phyloP scores from a whole-genome alignment of 2,888 invertebrate species.

The Phymatocera aterrima region DNA sequence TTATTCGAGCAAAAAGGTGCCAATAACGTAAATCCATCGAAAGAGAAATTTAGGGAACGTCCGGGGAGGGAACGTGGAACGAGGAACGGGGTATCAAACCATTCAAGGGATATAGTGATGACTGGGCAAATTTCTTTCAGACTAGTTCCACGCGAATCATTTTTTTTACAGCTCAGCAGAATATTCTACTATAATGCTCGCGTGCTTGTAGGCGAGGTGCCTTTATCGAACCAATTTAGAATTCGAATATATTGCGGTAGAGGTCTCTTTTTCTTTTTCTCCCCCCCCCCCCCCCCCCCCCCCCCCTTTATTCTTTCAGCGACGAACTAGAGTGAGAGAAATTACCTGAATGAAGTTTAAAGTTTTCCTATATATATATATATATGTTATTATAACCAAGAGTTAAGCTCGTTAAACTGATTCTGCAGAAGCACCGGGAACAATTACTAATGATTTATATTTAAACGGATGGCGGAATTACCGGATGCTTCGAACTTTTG shows the following conservation, averaged over 20 bases:
- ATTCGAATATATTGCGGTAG: not conserved
- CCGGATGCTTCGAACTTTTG: not conserved
- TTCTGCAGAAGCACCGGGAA: not conserved
- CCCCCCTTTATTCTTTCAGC: no score
- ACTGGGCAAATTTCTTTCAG: slow-evolving; percentile 8
- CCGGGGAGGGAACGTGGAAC: not conserved
- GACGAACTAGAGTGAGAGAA: not conserved
- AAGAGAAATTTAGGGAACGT: not conserved
- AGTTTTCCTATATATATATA: not conserved
- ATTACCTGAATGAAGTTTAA: not conserved
- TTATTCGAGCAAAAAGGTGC: slow-evolving; percentile 32
- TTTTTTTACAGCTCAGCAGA: not conserved
- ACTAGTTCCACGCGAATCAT: not conserved
- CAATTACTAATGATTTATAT: slow-evolving; percentile 17
- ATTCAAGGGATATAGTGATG: slow-evolving; percentile 21
- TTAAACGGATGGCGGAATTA: not conserved
- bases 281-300: no score
- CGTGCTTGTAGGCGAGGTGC: no score
- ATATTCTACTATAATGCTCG: not conserved
- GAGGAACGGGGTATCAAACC: not conserved
- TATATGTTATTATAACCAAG: not conserved
- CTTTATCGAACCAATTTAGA: not conserved
- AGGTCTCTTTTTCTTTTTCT: not conserved
- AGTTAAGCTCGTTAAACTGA: not conserved
- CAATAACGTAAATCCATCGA: slow-evolving; percentile 36